Evolutionary conservation across 2,113 vertebrate species (phyloP).

Genomic region (Paraplagusia blochii): DNA sequence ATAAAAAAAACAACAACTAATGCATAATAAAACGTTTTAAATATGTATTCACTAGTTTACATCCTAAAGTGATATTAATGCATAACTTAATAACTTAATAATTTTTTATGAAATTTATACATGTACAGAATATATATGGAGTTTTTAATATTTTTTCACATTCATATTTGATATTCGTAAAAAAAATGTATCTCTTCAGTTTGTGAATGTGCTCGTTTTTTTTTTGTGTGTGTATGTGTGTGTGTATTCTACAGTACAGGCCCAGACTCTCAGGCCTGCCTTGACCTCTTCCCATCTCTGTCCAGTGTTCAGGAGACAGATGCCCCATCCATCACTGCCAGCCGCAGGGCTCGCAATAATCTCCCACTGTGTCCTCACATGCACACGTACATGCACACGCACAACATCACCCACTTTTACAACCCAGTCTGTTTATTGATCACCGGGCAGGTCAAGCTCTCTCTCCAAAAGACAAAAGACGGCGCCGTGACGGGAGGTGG

Average conservation of each 20-base stretch:
- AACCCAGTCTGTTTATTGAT: conserved; percentile 54
- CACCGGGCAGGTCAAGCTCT: conserved; percentile 59
- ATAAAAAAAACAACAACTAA: too few species aligned
- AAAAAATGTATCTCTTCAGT: too few species aligned
- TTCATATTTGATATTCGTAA: too few species aligned
- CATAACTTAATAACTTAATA: too few species aligned
- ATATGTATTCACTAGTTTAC: too few species aligned
- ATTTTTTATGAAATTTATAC: too few species aligned
- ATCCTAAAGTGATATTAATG: too few species aligned
- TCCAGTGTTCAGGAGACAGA: conserved; percentile 71
- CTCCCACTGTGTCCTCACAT: conserved; percentile 56
- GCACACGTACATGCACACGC: conserved; percentile 1
- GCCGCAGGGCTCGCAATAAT: conserved; percentile 61
- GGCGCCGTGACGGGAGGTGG: conserved; percentile 65
- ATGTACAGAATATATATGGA: too few species aligned
- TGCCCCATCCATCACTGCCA: conserved; percentile 77
- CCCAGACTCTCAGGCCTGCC: conserved; percentile 57
- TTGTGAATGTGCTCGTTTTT: neutral
- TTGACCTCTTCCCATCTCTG: conserved; percentile 70
- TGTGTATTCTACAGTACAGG: conserved; percentile 65
- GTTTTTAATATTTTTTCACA: too few species aligned
- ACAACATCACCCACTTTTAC: conserved; percentile 14
- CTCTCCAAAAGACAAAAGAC: conserved; percentile 58
- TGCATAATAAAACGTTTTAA: too few species aligned
- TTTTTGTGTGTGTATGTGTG: neutral